Base-by-base conservation (phyloP, 2,888 invertebrate genomes). In the Metallyticus violacea region DNA sequence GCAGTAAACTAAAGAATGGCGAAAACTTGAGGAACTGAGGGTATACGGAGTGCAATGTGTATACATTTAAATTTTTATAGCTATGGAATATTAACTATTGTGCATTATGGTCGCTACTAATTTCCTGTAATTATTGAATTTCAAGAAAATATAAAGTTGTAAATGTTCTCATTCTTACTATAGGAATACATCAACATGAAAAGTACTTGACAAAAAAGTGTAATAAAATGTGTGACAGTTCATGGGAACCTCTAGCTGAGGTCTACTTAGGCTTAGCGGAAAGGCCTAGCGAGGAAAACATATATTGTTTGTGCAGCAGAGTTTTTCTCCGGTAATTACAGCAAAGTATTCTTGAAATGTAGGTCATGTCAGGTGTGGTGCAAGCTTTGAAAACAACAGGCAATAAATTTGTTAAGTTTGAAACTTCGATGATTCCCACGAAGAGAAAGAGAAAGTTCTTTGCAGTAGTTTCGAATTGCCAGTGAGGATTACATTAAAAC, bases 221-320 rank as follows among this genome's bases (percentile, higher is more conserved):
- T 4, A 9, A 62, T 81, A 83, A 77, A 80, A 94, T 93, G 93
- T 92, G 92, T 89, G 93, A 93, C 89, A 90, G 91, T 89, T 93
- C 94, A 89, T 95, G 95, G 94, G 95, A 95, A 90, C 94, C 95
- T 87, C 93, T 96, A 88, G 95, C 95, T 77, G 95, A 95, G 91
- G 94, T 96, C 90, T 92, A 92, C 89, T 91, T 94, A 88, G 91
- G 93, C 84, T 90, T 92, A 85, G 92, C 92, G 88, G 90, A 90
- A 85, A 92, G 93, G 87, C 91, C 91, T 88, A 91, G 92, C 88
- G 92, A 93, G 82, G 93, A 94, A 90, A 94, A 93, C 90, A 92
- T 95, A 89, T 94, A 94, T 90, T 95, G 95, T 91, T 93, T 95
- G 88, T 96, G 95, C 91, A 95, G 95, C 91, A 93, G 96, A 91